These are phyloP conservation scores for Aurelia aurita DNA, from an alignment of 30 jellyfish, hydroid and myxozoan genomes.

Conservation along the genomic window DNA sequence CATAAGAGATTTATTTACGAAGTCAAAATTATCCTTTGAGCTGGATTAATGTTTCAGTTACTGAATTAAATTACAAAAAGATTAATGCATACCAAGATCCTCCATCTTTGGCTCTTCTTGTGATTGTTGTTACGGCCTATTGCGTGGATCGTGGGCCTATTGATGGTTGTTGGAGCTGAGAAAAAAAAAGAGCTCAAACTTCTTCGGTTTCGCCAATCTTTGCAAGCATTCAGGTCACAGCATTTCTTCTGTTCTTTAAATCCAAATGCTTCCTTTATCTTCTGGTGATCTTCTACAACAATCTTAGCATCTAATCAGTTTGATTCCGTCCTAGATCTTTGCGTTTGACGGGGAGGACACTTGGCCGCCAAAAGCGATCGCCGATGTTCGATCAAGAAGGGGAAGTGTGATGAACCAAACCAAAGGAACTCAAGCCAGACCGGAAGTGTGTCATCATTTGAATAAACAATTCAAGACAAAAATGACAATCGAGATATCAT, in stretches of 20 bases:
- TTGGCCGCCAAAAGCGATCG: no score
- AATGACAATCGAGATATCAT: background rate
- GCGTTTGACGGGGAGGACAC: no score
- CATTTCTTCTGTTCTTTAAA: no score
- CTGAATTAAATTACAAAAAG: background rate
- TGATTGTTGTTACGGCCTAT: background rate
- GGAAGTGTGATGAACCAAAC: constrained; percentile 40
- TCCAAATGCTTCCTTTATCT: background rate
- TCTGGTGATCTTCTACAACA: background rate
- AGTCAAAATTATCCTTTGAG: no score
- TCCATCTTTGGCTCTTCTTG: constrained; percentile 15
- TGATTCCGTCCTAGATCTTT: no score
- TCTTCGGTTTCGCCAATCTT: background rate
- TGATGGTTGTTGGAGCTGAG: no score
- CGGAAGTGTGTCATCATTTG: constrained; percentile 54
- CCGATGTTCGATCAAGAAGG: constrained; percentile 6
- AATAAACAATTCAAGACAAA: background rate
- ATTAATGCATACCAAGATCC: constrained; percentile 36
- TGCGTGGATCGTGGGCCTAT: background rate
- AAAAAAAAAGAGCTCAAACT: no score
- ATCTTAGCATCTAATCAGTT: background rate
- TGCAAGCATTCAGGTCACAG: no score
- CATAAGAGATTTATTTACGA: no score
- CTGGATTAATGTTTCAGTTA: no score
- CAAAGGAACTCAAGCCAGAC: constrained; percentile 4